Evolutionary conservation across 2,797 vertebrate genomes (phyloP), one percentile per base, ranked within the genome.

Genomic region (Microctenopoma stevenorrisi): DNA sequence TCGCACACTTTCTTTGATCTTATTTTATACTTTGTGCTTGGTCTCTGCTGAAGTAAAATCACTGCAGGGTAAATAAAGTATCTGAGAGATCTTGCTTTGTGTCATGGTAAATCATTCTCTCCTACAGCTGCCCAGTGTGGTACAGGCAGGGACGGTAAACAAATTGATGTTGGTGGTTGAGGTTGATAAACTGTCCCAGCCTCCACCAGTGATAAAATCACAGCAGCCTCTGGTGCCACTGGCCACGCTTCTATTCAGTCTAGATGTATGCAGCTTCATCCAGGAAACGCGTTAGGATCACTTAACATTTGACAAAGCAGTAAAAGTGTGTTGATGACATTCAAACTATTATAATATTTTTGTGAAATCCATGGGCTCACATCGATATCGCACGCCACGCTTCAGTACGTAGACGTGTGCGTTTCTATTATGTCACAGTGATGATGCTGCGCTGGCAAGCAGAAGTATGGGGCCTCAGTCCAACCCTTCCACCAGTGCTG

Each of bases 351-450:
- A 18, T 18, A 18, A 60, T 77, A 66, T 85, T 86, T 22, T 78
- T 5, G 9, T 66, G 71, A 84, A 87, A 87, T 81, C 72, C 16
- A 50, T 78, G 74, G 62, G 62, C 70, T 75, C 44, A 38, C 55
- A 50, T 58, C 14, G 30, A 52, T 49, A 71, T 61, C 47, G 64
- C 13, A 2, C 55, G 71, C 40, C 38, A 15, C 11, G 37, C 11
- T 12, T 38, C 37, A 38, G 37, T 38, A 12, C 37, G 12, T 38
- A 38, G 9, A 38, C 58, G 57, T 52, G 53, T 53, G 79, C 53
- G 44, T 65, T 74, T 76, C 83, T 87, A 82, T 90, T 90, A 90
- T 90, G 84, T 89, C 89, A 86, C 85, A 86, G 40, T 88, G 82
- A 88, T 90, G 89, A 89, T 86, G 80, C 83, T 81, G 79, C 87